A percentile compares a stretch with the other conserved stretches of the same genome.
Conservation (phyloP, 2,888 invertebrate species). For the Myopa tessellatipennis region DNA sequence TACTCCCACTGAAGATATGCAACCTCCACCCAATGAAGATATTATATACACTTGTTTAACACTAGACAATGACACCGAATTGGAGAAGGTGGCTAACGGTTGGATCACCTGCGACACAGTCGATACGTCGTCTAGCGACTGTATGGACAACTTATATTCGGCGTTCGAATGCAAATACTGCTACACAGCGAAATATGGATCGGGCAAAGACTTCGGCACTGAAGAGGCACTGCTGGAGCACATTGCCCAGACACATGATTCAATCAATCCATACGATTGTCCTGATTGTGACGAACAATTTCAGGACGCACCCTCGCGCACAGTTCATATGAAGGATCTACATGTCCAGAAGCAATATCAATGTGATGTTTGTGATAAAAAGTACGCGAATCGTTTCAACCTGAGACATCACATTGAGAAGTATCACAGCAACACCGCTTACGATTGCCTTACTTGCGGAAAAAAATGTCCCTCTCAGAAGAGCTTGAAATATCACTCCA, state of each 20-base stretch:
- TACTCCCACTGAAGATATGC: neutral
- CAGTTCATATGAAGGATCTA: constrained; percentile 58
- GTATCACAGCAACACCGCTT: constrained; percentile 61
- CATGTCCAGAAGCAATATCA: constrained; percentile 58
- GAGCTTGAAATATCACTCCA: constrained; percentile 62
- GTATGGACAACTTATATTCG: constrained; percentile 44
- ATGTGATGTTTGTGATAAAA: constrained; percentile 60
- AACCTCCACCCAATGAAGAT: neutral
- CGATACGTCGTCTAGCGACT: neutral
- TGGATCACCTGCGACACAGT: neutral
- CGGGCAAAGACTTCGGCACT: constrained; percentile 51
- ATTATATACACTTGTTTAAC: constrained; percentile 6
- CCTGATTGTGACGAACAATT: constrained; percentile 57
- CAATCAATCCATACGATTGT: constrained; percentile 59
- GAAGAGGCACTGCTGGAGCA: constrained; percentile 57
- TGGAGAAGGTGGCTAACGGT: constrained; percentile 26
- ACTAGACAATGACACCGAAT: neutral
- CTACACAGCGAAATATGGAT: constrained; percentile 52
- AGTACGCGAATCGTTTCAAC: constrained; percentile 61
- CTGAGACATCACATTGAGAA: constrained; percentile 60
- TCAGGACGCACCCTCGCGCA: constrained; percentile 62
- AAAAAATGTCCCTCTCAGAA: constrained; percentile 63
- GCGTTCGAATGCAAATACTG: constrained; percentile 58
- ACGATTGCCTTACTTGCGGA: constrained; percentile 58
- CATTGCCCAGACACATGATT: constrained; percentile 54